Percentiles rank a stretch among this genome's conserved stretches.
phyloP scores from a whole-genome alignment of 2,888 invertebrate genomes.

The Trimorus sp. region DNA sequence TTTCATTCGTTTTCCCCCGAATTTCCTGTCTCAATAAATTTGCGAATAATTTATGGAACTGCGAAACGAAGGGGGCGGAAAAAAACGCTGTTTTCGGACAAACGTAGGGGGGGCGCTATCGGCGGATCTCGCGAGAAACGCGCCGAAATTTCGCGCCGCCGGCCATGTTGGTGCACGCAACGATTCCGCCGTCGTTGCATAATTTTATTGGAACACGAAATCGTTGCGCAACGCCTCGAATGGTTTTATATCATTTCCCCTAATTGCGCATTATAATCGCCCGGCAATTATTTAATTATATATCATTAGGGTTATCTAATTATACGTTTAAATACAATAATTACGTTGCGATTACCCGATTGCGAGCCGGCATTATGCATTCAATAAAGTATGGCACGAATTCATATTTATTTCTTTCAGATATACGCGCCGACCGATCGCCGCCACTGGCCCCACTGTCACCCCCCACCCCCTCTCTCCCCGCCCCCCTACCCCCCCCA shows the following conservation, averaged over 20 bases:
- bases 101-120: too few relatives aligned
- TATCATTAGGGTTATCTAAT: slow-evolving; percentile 53
- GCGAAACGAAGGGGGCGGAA: too few relatives aligned
- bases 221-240: slow-evolving; percentile 41
- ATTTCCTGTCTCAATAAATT: too few relatives aligned
- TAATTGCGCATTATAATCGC: slow-evolving; percentile 53
- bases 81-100: too few relatives aligned
- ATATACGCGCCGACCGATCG: slow-evolving; percentile 44
- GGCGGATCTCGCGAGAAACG: too few relatives aligned
- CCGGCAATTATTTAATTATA: slow-evolving; percentile 57
- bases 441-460: slow-evolving; percentile 43
- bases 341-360: slow-evolving; percentile 49
- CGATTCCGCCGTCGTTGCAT: slow-evolving; percentile 23
- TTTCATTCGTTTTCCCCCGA: too few relatives aligned
- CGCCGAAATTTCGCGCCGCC: slow-evolving; percentile 30
- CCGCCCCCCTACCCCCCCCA: too few relatives aligned
- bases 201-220: slow-evolving; percentile 58
- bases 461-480: slow-evolving; percentile 18
- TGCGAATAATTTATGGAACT: too few relatives aligned
- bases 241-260: slow-evolving; percentile 56
- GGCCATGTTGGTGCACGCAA: slow-evolving; percentile 36
- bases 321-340: slow-evolving; percentile 56
- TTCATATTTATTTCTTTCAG: slow-evolving; percentile 53
- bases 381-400: slow-evolving; percentile 50
- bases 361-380: slow-evolving; percentile 49